Percentiles rank a stretch among this genome's conserved stretches.
phyloP scores from a whole-genome alignment of 2,113 vertebrate species.

The Cottus gobio region DNA sequence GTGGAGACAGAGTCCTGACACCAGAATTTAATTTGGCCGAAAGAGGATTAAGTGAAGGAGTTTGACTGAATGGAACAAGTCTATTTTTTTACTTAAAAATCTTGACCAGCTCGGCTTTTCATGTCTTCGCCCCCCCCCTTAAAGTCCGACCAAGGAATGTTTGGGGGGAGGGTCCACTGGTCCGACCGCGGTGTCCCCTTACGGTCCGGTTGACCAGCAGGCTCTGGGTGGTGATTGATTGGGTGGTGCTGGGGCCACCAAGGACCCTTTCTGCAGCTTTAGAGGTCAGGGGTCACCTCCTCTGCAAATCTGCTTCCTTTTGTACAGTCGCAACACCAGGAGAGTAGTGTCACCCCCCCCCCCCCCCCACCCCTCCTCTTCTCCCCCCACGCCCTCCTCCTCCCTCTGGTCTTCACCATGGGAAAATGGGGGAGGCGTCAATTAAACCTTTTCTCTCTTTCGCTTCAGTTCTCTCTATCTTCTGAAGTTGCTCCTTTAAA shows the following conservation, averaged over 20 bases:
- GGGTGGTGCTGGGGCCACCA: slow-evolving; percentile 94
- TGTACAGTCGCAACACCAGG: slow-evolving; percentile 92
- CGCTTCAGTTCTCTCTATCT: slow-evolving; percentile 66
- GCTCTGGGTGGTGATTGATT: slow-evolving; percentile 97
- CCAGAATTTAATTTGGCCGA: neutral
- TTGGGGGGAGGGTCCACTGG: slow-evolving; percentile 69
- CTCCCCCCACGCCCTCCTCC: slow-evolving; percentile 24
- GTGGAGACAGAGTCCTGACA: neutral
- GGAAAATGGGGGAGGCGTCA: slow-evolving; percentile 91
- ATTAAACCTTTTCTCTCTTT: slow-evolving; percentile 83
- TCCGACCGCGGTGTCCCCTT: slow-evolving; percentile 89
- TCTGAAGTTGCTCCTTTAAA: slow-evolving; percentile 70
- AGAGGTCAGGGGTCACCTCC: slow-evolving; percentile 94
- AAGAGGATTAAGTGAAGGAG: neutral
- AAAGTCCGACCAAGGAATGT: slow-evolving; percentile 83
- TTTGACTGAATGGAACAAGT: slow-evolving; percentile 6
- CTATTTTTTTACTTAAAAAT: slow-evolving; percentile 14
- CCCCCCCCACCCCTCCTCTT: slow-evolving; percentile 76
- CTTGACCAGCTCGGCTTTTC: slow-evolving; percentile 26
- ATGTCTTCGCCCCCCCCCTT: slow-evolving; percentile 10
- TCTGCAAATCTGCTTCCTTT: slow-evolving; percentile 97
- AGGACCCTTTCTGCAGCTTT: slow-evolving; percentile 92
- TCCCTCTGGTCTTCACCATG: slow-evolving; percentile 82
- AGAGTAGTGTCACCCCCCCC: slow-evolving; percentile 88
- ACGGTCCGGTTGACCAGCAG: slow-evolving; percentile 90